Percentiles rank a stretch among this genome's conserved stretches.
These are phyloP conservation scores for Unio pictorum DNA, from an alignment of 2,888 invertebrate species.

Conservation along the genomic window DNA sequence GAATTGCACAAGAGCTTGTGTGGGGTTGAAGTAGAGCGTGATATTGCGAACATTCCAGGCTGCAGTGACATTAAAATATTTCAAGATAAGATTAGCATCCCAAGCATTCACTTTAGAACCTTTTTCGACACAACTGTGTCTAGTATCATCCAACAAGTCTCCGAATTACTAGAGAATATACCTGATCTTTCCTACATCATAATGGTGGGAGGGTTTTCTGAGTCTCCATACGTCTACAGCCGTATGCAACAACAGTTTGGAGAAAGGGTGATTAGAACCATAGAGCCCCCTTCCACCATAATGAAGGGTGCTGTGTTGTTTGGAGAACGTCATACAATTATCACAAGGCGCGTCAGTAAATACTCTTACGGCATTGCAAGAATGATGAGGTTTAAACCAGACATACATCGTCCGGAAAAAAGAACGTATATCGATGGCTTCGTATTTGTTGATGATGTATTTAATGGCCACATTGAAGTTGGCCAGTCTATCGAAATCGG, in stretches of 20 bases:
- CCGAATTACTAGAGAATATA: neutral
- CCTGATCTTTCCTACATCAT: neutral
- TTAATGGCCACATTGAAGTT: slow-evolving; percentile 28
- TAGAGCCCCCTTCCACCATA: slow-evolving; percentile 20
- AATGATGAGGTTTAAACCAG: slow-evolving; percentile 20
- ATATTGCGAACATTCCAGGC: neutral
- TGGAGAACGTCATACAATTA: slow-evolving; percentile 20
- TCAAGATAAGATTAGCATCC: neutral
- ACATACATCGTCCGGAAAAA: slow-evolving; percentile 13
- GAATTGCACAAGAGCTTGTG: slow-evolving; percentile 4
- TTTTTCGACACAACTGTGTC: neutral
- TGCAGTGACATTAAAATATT: neutral
- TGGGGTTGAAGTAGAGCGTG: neutral
- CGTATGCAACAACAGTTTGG: neutral
- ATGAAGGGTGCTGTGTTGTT: slow-evolving; percentile 29
- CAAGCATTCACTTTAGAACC: neutral
- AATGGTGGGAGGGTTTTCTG: slow-evolving; percentile 2
- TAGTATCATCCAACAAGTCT: neutral
- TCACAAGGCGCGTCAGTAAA: slow-evolving; percentile 23
- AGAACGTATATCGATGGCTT: slow-evolving; percentile 3
- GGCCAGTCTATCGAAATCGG: slow-evolving; percentile 2
- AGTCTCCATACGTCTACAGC: neutral
- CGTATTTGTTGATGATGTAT: slow-evolving; percentile 19
- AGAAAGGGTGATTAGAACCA: slow-evolving; percentile 8
- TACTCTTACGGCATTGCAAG: slow-evolving; percentile 31